Evolutionary conservation across 2,888 invertebrate species (phyloP), one percentile per base, ranked within the genome.

Genomic region (Antheraea yamamai): DNA sequence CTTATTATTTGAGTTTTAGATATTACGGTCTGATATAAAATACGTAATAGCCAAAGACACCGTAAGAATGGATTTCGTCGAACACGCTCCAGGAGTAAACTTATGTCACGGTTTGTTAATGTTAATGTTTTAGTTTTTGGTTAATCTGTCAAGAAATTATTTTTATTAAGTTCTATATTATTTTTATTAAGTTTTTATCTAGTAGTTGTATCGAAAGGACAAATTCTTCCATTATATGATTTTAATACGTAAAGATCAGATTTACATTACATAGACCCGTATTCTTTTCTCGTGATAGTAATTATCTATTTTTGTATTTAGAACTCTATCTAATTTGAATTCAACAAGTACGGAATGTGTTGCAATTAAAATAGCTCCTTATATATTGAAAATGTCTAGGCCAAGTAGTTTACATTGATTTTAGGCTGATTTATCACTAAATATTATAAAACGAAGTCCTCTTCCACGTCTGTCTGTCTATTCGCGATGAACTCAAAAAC

Each of bases 91-190:
- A 90, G 88, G 88, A 92, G 89, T 89, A 89, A 92, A 92, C 89
- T 92, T 93, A 89, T 89, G 92, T 89, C 88, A 92, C 85, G 91
- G 91, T 91, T 92, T 92, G 92, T 91, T 91, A 91, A 89, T 92
- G 87, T 90, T 90, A 85, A 87, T 88, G 85, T 86, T 88, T 89
- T 86, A 89, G 90, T 90, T 91, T 88, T 84, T 88, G 75, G 73
- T 73, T 75, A 73, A 75, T 75, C 73, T 73, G 75, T 73, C 70
- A 75, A 75, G 75, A 75, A 73, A 75, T 70, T 52, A 73, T 66
- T 47, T 73, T 55, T 26, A 55, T 61, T 39, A 30, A 16, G 64
- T 30, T 66, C 30, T 66, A 4, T 66, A 12, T 66, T 12, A 16
- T 30, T 47, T 0, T 47, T 47, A 47, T 12, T 8, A 47, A 47